Evolutionary conservation across 2,888 invertebrate species (phyloP).

Genomic region (Melikaiella ostensackeni): DNA sequence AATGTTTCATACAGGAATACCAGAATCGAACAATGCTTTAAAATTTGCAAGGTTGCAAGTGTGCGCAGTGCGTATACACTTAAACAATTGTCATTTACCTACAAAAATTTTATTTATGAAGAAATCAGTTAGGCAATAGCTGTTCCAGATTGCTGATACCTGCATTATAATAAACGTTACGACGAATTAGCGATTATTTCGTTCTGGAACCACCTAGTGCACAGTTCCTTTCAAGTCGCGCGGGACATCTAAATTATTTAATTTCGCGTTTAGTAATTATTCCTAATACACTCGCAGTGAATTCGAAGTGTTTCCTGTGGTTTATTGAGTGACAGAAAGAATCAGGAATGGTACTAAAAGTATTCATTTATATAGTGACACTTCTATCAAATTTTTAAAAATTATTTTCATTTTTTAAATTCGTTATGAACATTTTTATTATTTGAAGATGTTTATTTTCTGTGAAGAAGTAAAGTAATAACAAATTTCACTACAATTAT

Average conservation of each 20-base stretch:
- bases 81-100: conserved; percentile 11
- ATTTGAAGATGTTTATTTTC: no score
- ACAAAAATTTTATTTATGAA: conserved; percentile 4
- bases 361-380: neutral
- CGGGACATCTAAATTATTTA: neutral
- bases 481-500: no score
- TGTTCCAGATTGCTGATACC: conserved; percentile 14
- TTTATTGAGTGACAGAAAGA: neutral
- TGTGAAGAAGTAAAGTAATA: no score
- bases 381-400: neutral
- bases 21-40: neutral
- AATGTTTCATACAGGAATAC: neutral
- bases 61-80: neutral
- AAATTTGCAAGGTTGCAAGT: neutral
- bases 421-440: no score
- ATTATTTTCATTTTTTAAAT: neutral
- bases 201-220: neutral
- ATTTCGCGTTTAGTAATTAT: neutral
- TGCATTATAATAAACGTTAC: conserved; percentile 11
- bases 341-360: neutral
- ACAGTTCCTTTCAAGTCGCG: neutral
- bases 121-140: conserved; percentile 24
- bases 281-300: neutral
- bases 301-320: neutral
- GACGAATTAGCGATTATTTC: conserved; percentile 8